A percentile compares a stretch with the other conserved stretches of the same genome.
Conservation (phyloP, 1,140 invertebrate genomes). For the Ceratosolen solmsi region DNA sequence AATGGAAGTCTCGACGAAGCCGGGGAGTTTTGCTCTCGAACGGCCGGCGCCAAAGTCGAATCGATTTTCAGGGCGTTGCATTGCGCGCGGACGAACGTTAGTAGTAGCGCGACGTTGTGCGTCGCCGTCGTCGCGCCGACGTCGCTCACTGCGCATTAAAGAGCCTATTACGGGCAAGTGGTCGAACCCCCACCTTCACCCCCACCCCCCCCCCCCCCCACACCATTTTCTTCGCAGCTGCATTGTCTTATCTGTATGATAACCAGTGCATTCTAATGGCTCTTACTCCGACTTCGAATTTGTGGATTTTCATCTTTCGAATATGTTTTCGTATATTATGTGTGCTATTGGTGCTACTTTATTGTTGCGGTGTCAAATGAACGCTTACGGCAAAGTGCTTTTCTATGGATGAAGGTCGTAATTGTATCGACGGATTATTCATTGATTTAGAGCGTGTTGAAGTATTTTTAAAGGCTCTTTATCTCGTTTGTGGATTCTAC, state of each 20-base stretch:
- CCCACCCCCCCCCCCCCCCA: too few relatives aligned
- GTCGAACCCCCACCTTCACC: neutral
- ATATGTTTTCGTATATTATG: neutral
- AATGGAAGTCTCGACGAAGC: neutral
- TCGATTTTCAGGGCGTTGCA: conserved; percentile 54
- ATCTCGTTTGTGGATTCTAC: too few relatives aligned
- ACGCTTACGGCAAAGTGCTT: too few relatives aligned
- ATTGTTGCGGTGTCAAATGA: too few relatives aligned
- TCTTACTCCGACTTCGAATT: too few relatives aligned
- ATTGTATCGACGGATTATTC: too few relatives aligned
- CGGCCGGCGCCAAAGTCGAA: conserved; percentile 51
- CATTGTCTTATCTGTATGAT: too few relatives aligned
- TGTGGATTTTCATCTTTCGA: neutral
- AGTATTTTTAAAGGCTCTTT: too few relatives aligned
- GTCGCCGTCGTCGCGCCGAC: conserved; percentile 17
- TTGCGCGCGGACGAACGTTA: conserved; percentile 8
- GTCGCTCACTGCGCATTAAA: conserved; percentile 36
- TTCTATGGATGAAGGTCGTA: too few relatives aligned
- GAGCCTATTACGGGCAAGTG: conserved; percentile 29
- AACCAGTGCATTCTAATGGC: too few relatives aligned
- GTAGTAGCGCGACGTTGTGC: conserved; percentile 11
- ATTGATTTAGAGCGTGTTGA: too few relatives aligned
- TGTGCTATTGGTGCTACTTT: too few relatives aligned
- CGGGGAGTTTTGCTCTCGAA: conserved; percentile 34
- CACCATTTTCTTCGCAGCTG: neutral